Base-by-base conservation (phyloP, 1,140 invertebrate species). In the Cydia strobilella region DNA sequence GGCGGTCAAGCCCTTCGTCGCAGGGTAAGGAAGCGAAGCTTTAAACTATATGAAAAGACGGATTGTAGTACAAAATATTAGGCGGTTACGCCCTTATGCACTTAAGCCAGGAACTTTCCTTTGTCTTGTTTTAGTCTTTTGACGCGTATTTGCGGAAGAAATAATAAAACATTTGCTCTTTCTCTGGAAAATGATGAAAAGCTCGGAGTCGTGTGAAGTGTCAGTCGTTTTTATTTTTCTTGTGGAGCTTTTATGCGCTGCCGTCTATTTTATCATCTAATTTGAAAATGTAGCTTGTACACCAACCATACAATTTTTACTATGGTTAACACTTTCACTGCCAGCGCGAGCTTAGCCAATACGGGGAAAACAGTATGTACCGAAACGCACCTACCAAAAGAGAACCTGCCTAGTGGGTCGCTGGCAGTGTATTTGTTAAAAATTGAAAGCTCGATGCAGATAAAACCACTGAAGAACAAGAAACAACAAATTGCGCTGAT, bases 71-170 rank as follows among this genome's bases (percentile, higher is more conserved):
- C 0, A 59, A 59, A 23, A 23, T 12, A 12, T 12, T 12, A 3
- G 20, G 54, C 20, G 54, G 1, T 59, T 59, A 59, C 18, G 54
- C 7, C 54, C 18, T 20, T 59, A 1, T 12, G 9, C 7, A 23
- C 1, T 20, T 23, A 10, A 23, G 51, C 51, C 15, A 23, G 18
- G 20, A 23, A 59, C 20, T 59, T 59, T 7, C 18, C 9, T 59
- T 59, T 59, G 51, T 59, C 18, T 59, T 59, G 54, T 59, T 59
- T 59, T 59, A 59, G 54, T 59, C 54, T 59, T 54, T 54, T 59
- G 54, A 23, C 54, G 54, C 18, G 54, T 59, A 59, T 59, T 59
- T 59, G 54, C 7, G 20, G 18, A 23, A 59, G 54, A 59, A 59
- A 59, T 59, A 59, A 59, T 59, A 59, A 59, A 59, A 59, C 54